These are phyloP conservation scores for Montipora cactus DNA, from an alignment of 64 coral and sea anemone genomes.

Conservation along the genomic window DNA sequence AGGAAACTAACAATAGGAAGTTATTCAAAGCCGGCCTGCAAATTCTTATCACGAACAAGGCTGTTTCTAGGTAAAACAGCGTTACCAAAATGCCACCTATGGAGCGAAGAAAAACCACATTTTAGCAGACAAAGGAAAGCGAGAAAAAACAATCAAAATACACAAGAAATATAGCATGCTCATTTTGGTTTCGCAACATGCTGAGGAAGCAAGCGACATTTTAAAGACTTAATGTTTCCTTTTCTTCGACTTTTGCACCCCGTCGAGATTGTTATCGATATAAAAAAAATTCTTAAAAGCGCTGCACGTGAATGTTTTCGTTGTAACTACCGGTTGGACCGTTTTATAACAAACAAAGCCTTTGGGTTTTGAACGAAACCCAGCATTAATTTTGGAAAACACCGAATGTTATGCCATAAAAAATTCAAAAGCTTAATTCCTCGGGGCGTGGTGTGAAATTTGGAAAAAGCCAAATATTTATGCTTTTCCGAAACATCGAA, in stretches of 20 bases:
- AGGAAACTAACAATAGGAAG: constrained; percentile 1
- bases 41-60: constrained; percentile 27
- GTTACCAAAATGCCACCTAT: not conserved
- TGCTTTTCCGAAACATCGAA: constrained; percentile 30
- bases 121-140: constrained; percentile 24
- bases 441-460: constrained; percentile 50
- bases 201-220: constrained; percentile 3
- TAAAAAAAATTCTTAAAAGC: constrained; percentile 13
- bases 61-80: constrained; percentile 14
- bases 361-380: constrained; percentile 46
- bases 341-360: constrained; percentile 62
- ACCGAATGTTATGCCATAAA: constrained; percentile 72
- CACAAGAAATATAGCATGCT: constrained; percentile 50
- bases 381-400: constrained; percentile 65
- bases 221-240: constrained; percentile 34
- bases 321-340: constrained; percentile 39
- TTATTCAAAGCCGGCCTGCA: not conserved
- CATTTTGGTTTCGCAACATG: constrained; percentile 18
- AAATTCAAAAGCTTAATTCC: constrained; percentile 64
- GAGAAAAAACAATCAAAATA: constrained; percentile 38
- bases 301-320: constrained; percentile 35
- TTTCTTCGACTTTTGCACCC: not conserved
- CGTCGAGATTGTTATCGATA: constrained; percentile 37
- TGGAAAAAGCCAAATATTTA: constrained; percentile 54
- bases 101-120: constrained; percentile 19